Evolutionary conservation across 2,113 vertebrate species (phyloP), one percentile per base, ranked within the genome.

Genomic region (Narcine bancroftii): DNA sequence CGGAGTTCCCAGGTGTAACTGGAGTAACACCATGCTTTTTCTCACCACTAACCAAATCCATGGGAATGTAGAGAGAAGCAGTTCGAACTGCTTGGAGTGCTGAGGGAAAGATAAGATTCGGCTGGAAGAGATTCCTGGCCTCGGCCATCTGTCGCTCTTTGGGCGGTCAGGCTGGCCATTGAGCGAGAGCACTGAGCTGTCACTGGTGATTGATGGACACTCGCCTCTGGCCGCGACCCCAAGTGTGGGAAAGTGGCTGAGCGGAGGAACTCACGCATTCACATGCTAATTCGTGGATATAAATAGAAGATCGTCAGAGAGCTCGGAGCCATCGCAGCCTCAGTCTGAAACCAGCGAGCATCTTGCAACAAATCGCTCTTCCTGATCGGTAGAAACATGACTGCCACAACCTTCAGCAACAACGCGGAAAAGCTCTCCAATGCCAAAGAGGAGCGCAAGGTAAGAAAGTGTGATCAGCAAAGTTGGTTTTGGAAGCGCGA

Each of bases 391-490:
- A 39, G 76, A 89, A 94, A 87, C 83, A 98, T 98, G 97, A 98
- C 97, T 0, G 97, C 97, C 72, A 92, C 96, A 15, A 94, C 95
- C 33, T 85, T 93, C 92, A 81, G 93, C 33, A 94, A 95, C 93
- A 89, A 93, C 91, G 92, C 94, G 89, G 95, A 95, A 92, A 97
- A 95, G 95, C 95, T 95, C 29, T 66, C 96, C 93, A 96, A 93
- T 93, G 95, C 94, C 75, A 98, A 97, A 93, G 97, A 97, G 92
- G 97, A 98, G 93, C 96, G 97, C 94, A 98, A 98, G 97, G 97
- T 98, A 95, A 92, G 94, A 87, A 63, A n/a, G 9, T 21, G 47
- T 10, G 50, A 17, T 33, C 72, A 39, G 6, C 65, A 1, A 13
- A 13, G 33, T 63, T 63, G 9, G n/a, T 71, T 71, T 92, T n/a